These are phyloP conservation scores for Ameiurus melas DNA, from an alignment of 2,113 vertebrate species.

Conservation along the genomic window DNA sequence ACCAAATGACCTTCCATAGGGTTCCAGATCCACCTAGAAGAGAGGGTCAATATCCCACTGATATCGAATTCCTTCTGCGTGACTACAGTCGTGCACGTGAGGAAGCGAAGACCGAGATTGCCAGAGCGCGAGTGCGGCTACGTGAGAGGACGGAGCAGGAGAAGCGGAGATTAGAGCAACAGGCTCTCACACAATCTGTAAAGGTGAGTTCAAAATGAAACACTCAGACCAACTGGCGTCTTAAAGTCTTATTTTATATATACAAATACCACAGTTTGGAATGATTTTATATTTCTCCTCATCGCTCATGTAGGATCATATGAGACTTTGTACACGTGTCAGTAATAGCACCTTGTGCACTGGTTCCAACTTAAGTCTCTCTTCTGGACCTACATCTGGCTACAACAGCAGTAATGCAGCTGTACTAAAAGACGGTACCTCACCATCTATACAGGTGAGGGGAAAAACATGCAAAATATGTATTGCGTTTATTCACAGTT, in stretches of 20 bases:
- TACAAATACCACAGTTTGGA: neutral
- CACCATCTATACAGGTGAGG: constrained; percentile 66
- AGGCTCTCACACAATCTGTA: constrained; percentile 75
- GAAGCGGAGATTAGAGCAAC: constrained; percentile 82
- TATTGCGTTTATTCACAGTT: neutral
- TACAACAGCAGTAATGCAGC: constrained; percentile 87
- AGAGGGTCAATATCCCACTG: constrained; percentile 73
- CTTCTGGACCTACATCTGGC: constrained; percentile 90
- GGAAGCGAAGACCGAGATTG: constrained; percentile 89
- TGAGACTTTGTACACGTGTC: constrained; percentile 76
- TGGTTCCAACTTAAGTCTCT: constrained; percentile 86
- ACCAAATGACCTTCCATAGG: constrained; percentile 63
- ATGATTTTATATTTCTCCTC: neutral
- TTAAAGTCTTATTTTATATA: neutral
- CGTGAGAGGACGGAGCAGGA: constrained; percentile 84
- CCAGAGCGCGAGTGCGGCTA: constrained; percentile 81
- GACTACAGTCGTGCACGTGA: constrained; percentile 88
- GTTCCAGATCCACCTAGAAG: constrained; percentile 65
- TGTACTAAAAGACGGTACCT: constrained; percentile 66
- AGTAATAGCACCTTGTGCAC: constrained; percentile 86
- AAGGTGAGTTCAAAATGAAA: constrained; percentile 67
- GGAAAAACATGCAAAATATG: neutral
- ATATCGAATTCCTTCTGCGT: constrained; percentile 82
- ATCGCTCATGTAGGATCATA: constrained; percentile 77
- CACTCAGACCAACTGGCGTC: neutral